A percentile compares a stretch with the other conserved stretches of the same genome.
Conservation (phyloP, 2,888 invertebrate species). For the Blastobasis lacticolella region DNA sequence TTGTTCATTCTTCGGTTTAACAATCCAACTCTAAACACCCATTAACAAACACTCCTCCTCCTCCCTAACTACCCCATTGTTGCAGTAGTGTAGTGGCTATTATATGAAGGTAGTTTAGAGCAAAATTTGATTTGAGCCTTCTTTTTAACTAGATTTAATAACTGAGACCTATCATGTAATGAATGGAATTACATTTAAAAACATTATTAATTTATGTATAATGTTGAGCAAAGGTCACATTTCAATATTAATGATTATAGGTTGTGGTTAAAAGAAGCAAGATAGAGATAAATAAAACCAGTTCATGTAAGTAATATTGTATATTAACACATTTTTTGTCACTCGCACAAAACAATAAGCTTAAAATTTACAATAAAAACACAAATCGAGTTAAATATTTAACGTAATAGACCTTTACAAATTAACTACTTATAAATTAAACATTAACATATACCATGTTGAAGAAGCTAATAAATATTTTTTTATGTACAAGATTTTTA, state of each 20-base stretch:
- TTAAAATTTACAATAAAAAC: conserved; percentile 67
- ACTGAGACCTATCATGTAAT: too few relatives aligned
- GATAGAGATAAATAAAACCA: conserved; percentile 34
- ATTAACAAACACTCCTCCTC: conserved; percentile 1
- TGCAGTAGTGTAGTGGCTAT: too few relatives aligned
- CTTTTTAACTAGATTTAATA: too few relatives aligned
- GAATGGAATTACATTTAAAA: too few relatives aligned
- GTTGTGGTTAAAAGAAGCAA: conserved; percentile 9
- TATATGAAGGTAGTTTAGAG: too few relatives aligned
- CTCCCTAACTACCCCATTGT: not conserved
- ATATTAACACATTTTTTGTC: conserved; percentile 69
- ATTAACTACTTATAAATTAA: conserved; percentile 33
- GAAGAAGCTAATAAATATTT: conserved; percentile 9
- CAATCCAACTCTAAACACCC: too few relatives aligned
- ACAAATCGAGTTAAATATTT: conserved; percentile 57
- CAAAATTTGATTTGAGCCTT: too few relatives aligned
- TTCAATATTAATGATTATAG: too few relatives aligned
- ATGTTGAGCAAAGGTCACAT: too few relatives aligned
- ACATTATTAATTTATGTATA: too few relatives aligned
- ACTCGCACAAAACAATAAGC: conserved; percentile 67
- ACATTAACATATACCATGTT: conserved; percentile 9
- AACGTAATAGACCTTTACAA: conserved; percentile 63
- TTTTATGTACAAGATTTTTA: conserved; percentile 16
- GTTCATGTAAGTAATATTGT: conserved; percentile 58
- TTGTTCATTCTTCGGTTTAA: conserved; percentile 44